Evolutionary conservation across 2,113 vertebrate species (phyloP).

Genomic region (Barbus barbus): DNA sequence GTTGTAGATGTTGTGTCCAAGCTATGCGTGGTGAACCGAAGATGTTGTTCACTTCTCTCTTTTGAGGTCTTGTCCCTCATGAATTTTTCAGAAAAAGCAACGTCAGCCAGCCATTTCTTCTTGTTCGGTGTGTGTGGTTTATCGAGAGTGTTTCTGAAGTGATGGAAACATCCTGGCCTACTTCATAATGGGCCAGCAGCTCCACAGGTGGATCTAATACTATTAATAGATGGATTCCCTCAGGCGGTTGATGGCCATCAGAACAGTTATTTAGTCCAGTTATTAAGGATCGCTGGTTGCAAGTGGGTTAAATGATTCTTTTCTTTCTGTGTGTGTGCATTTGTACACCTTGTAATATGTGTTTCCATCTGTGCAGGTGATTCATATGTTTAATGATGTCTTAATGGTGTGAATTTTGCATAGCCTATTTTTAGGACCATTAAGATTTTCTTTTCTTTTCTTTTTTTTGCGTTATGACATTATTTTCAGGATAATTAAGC

Average conservation of each 20-base stretch:
- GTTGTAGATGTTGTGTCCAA: slow-evolving; percentile 4
- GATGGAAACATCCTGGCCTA: slow-evolving; percentile 36
- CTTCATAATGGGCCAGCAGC: slow-evolving; percentile 36
- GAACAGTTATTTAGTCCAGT: slow-evolving; percentile 41
- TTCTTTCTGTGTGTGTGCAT: background rate
- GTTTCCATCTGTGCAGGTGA: slow-evolving; percentile 2
- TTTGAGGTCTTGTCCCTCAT: slow-evolving; percentile 26
- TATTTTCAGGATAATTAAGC: slow-evolving; percentile 9
- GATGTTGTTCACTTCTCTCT: background rate
- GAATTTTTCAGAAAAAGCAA: slow-evolving; percentile 21
- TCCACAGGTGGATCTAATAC: slow-evolving; percentile 37
- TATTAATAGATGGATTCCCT: slow-evolving; percentile 43
- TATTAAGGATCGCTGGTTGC: slow-evolving; percentile 31
- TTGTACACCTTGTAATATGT: background rate
- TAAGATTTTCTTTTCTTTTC: background rate
- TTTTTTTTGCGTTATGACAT: background rate
- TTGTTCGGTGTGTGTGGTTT: slow-evolving; percentile 1
- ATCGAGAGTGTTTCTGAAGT: slow-evolving; percentile 21
- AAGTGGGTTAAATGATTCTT: slow-evolving; percentile 34
- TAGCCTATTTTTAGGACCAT: background rate
- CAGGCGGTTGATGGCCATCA: slow-evolving; percentile 21
- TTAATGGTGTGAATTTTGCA: background rate
- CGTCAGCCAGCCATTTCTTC: background rate
- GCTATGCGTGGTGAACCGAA: background rate
- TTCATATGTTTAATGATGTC: background rate